phyloP scores from a whole-genome alignment of 2,113 vertebrate species.

The Hystrix brachyura region DNA sequence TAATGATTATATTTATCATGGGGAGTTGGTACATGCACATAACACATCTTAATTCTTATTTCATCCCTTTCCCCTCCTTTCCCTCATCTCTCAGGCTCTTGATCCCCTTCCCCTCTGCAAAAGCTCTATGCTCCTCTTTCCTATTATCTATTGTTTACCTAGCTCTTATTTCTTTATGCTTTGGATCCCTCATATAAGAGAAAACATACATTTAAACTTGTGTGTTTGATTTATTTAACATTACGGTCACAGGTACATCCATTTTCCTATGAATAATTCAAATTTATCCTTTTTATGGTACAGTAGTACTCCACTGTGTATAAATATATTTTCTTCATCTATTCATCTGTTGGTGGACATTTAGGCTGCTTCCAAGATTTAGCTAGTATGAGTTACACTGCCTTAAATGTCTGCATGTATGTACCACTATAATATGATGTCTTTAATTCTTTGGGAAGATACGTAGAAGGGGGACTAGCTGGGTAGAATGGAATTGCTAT shows the following conservation, averaged over 20 bases:
- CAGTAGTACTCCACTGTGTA: neutral
- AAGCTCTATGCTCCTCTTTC: too few species aligned
- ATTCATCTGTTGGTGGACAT: neutral
- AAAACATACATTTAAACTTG: neutral
- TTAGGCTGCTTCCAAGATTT: neutral
- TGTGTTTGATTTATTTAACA: neutral
- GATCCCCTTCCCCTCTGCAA: too few species aligned
- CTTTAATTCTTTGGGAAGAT: neutral
- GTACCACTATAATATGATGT: neutral
- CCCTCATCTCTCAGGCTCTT: too few species aligned
- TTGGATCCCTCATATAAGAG: too few species aligned
- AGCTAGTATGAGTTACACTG: neutral
- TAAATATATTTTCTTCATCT: neutral
- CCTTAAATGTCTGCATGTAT: neutral
- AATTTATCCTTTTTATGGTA: neutral
- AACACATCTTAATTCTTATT: neutral
- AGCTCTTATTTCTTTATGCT: too few species aligned
- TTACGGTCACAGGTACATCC: neutral
- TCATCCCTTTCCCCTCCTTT: neutral
- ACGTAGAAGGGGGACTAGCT: neutral
- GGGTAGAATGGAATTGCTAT: neutral
- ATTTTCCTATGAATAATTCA: neutral
- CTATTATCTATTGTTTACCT: too few species aligned
- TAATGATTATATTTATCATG: neutral
- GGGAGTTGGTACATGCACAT: too few species aligned